Evolutionary conservation across 2,113 vertebrate species (phyloP), one percentile per base, ranked within the genome.

Genomic region (Pseudorhombus dupliciocellatus): DNA sequence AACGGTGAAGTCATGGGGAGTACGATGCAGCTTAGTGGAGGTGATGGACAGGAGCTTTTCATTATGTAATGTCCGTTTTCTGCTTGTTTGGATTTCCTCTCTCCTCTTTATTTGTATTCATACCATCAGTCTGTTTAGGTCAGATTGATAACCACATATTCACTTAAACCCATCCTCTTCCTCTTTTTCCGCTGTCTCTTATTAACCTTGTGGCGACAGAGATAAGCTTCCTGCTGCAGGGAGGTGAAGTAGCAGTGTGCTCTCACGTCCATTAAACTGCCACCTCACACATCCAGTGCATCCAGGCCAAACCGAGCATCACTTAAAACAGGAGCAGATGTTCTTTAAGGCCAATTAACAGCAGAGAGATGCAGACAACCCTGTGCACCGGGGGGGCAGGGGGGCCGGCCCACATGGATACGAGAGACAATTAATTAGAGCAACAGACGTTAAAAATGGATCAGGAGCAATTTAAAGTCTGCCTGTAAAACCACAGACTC

Each of bases 311-410:
- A 71, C 61, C 30, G 66, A 78, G 79, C 84, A 73, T 80, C 87
- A 72, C 73, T 80, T 83, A 80, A 88, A 89, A 81, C 86, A 74
- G 79, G 80, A 89, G 90, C 91, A 91, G 88, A 90, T 92, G 91
- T 90, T 92, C 80, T 83, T 24, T 70, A 70, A 74, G 61, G 86
- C 90, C 87, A 92, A 91, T 92, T 92, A 91, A 84, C 66, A 76
- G 58, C 28, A 21, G 58, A 70, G 68, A 56, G 68, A 87, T 58
- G 71, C 57, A 79, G 81, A 83, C 83, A 83, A 86, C 83, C 72
- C 63, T 57, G 70, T 72, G 73, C 81, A 79, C 81, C 74, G 59
- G 80, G 87, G 89, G 88, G 83, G 86, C 88, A 85, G 85, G 51
- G 75, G 84, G 80, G 70, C 63, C 34, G 57, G 72, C 79, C 83